Evolutionary conservation across 2,797 vertebrate genomes (phyloP).

Genomic region (Notolabrus celidotus): DNA sequence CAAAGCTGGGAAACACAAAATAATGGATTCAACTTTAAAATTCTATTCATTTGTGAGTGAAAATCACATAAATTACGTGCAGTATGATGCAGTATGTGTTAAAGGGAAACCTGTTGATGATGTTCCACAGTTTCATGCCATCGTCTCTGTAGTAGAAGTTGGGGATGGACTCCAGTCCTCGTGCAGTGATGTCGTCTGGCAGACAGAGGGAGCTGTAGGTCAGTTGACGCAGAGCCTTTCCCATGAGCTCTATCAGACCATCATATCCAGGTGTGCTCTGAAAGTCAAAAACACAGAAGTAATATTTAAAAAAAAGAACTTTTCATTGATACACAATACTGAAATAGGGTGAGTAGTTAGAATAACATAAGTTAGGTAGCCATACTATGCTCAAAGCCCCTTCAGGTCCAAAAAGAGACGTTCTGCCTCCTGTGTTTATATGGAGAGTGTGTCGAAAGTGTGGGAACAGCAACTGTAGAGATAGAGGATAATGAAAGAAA

Average conservation of each 20-base stretch:
- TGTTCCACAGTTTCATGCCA: constrained; percentile 82
- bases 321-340: background rate
- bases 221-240: constrained; percentile 53
- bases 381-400: constrained; percentile 33
- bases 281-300: background rate
- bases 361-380: background rate
- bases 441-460: constrained; percentile 68
- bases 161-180: constrained; percentile 82
- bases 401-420: constrained; percentile 5
- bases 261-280: constrained; percentile 76
- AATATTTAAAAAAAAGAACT: background rate
- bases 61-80: background rate
- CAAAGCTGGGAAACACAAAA: constrained; percentile 58
- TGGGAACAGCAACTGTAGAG: constrained; percentile 62
- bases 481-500: background rate
- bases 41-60: background rate
- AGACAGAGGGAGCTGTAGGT: constrained; percentile 83
- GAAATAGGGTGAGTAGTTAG: background rate
- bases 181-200: constrained; percentile 80
- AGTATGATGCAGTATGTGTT: too few species aligned
- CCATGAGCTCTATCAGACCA: constrained; percentile 77
- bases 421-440: constrained; percentile 9
- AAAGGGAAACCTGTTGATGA: constrained; percentile 76
- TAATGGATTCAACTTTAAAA: background rate
- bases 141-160: constrained; percentile 87